These are phyloP conservation scores for Hydra vulgaris DNA, from an alignment of 30 jellyfish, hydroid and myxozoan species.

Conservation along the genomic window DNA sequence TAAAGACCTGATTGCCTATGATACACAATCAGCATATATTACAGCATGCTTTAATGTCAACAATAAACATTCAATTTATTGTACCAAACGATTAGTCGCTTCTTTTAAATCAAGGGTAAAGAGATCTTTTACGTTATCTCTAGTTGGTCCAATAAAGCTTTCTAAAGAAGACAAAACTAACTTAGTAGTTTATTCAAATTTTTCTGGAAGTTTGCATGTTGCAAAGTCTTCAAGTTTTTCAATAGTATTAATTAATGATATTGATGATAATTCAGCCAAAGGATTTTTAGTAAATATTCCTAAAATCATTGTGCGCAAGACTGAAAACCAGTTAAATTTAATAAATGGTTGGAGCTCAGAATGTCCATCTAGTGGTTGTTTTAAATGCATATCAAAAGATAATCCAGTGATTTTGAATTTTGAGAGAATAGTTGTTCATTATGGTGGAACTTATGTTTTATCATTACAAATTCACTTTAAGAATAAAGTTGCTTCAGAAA, in stretches of 20 bases:
- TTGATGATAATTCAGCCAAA: background rate
- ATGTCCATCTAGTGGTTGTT: background rate
- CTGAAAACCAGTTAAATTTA: background rate
- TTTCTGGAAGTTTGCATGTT: background rate
- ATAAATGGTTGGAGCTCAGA: constrained; percentile 2
- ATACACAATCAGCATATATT: background rate
- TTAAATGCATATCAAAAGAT: background rate
- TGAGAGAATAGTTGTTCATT: background rate
- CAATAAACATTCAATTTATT: background rate
- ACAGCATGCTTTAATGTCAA: background rate
- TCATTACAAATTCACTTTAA: background rate
- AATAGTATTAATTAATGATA: background rate
- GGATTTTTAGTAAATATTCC: background rate
- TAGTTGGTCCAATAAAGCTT: background rate
- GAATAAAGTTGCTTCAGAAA: background rate
- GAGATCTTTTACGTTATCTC: background rate
- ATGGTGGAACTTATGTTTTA: background rate
- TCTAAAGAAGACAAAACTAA: background rate
- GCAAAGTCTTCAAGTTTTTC: background rate
- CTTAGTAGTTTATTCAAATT: background rate
- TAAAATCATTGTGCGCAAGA: background rate
- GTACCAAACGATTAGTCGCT: background rate
- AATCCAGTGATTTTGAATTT: background rate
- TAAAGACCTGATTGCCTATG: background rate
- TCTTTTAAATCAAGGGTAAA: background rate